Evolutionary conservation across 2,888 invertebrate species (phyloP).

Genomic region (Trissolcus brochymenae): DNA sequence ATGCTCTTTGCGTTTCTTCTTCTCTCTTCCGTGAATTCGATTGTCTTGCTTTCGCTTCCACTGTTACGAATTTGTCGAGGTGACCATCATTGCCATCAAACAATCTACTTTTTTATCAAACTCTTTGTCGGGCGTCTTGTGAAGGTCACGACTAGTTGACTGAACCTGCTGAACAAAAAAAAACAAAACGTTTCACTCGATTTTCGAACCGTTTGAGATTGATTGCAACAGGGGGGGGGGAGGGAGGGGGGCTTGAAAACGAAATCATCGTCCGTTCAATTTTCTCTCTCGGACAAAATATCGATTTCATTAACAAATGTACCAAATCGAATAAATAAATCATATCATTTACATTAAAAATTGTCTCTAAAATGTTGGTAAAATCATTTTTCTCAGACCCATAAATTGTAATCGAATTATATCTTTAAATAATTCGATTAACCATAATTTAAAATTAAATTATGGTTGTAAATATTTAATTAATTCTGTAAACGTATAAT

Average conservation of each 20-base stretch:
- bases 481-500: no score
- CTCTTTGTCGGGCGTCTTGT: slow-evolving; percentile 53
- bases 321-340: no score
- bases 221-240: slow-evolving; percentile 21
- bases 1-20: slow-evolving; percentile 26
- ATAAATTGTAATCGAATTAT: no score
- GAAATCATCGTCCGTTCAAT: not conserved
- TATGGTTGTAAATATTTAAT: no score
- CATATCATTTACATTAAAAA: no score
- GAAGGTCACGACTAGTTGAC: slow-evolving; percentile 57
- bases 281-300: no score
- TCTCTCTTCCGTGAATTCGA: slow-evolving; percentile 48
- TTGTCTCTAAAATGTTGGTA: no score
- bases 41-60: slow-evolving; percentile 50
- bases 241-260: slow-evolving; percentile 1
- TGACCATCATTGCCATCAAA: slow-evolving; percentile 51
- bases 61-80: slow-evolving; percentile 53
- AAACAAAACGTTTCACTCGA: slow-evolving; percentile 21
- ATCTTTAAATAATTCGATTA: no score
- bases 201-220: slow-evolving; percentile 23
- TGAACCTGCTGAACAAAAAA: slow-evolving; percentile 37
- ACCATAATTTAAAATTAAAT: no score
- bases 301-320: no score
- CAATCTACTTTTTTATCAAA: slow-evolving; percentile 47
- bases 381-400: no score